Base-by-base conservation (phyloP, 2,113 vertebrate species). In the Fulica atra region DNA sequence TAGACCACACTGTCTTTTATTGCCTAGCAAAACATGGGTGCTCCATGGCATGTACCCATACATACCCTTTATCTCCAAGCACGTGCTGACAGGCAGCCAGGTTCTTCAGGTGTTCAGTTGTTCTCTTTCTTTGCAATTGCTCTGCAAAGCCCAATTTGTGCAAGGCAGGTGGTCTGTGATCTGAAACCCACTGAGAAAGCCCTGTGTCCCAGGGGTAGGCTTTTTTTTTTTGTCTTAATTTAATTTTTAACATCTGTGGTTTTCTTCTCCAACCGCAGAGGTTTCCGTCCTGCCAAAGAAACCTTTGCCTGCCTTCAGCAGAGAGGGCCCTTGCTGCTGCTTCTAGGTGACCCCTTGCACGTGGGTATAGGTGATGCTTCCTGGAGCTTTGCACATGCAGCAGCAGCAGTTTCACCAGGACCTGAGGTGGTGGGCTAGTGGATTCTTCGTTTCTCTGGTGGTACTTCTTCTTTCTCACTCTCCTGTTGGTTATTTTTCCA, bases 211-310 rank as follows among this genome's bases (percentile, higher is more conserved):
- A 65, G 8, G 57, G 18, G 16, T 50, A 16, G 16, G 61, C 6
- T 13, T 72, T 35, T 56, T 31, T 29, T 28, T 16, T 51, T 5
- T 48, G 36, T 26, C 35, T 10, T 13, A 23, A 48, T 36, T 83
- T 79, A 86, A 46, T 46, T 46, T 89, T 89, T 29, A 63, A 54
- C 88, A 86, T 25, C 18, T 6, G 50, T 91, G 79, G 88, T 71
- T 86, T 96, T 81, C 53, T 59, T 77, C 16, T 64, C 31, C 81
- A 97, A 97, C 97, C 96, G 70, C 96, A 91, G 18, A 0, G 26
- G 31, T 70, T 97, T 98, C 97, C 95, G 60, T 92, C 69, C 86
- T 95, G 65, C 24, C 81, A 81, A 78, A 63, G 33, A 78, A 18
- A 1, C 2, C 44, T 23, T 38, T 36, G 36, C 9, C 15, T 40